A percentile compares a stretch with the other conserved stretches of the same genome.
These are phyloP conservation scores for Drosophila kurseongensis DNA, from an alignment of 1,140 invertebrate genomes.

Conservation along the genomic window DNA sequence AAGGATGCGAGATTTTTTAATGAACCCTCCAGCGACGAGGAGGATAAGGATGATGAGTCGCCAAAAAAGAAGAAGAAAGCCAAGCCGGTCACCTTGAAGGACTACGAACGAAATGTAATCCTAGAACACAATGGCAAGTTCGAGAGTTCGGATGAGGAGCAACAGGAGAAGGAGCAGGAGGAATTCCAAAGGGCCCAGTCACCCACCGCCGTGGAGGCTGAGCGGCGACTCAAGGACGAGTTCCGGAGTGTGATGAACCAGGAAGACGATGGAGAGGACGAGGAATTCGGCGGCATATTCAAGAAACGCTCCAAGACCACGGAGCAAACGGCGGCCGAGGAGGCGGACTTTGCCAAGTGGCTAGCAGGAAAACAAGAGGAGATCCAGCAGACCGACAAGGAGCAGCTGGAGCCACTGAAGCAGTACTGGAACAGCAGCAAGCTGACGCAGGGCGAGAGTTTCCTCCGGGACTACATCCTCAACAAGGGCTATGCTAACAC, in stretches of 20 bases:
- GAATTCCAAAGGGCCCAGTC: constrained; percentile 64
- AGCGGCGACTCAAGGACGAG: constrained; percentile 89
- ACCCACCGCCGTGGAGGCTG: constrained; percentile 89
- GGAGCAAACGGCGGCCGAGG: constrained; percentile 86
- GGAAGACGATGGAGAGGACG: constrained; percentile 86
- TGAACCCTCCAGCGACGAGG: constrained; percentile 33
- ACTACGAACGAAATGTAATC: constrained; percentile 92
- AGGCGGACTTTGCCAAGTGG: constrained; percentile 92
- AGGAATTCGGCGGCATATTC: constrained; percentile 87
- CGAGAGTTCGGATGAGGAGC: constrained; percentile 80
- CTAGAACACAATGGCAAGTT: constrained; percentile 89
- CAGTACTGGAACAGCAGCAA: constrained; percentile 94
- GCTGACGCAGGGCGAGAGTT: constrained; percentile 93
- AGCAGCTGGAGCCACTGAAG: constrained; percentile 87
- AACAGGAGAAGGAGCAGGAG: constrained; percentile 33
- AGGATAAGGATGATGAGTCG: constrained; percentile 67
- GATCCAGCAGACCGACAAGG: constrained; percentile 86
- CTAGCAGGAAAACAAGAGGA: constrained; percentile 90
- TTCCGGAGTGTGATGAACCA: constrained; percentile 86
- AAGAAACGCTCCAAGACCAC: constrained; percentile 87
- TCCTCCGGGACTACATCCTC: constrained; percentile 96
- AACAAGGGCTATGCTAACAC: constrained; percentile 90
- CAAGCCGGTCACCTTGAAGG: constrained; percentile 90
- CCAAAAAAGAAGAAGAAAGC: constrained; percentile 79
- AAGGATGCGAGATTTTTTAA: constrained; percentile 90